Evolutionary conservation across 2,113 vertebrate species (phyloP).

Genomic region (Galemys pyrenaicus): DNA sequence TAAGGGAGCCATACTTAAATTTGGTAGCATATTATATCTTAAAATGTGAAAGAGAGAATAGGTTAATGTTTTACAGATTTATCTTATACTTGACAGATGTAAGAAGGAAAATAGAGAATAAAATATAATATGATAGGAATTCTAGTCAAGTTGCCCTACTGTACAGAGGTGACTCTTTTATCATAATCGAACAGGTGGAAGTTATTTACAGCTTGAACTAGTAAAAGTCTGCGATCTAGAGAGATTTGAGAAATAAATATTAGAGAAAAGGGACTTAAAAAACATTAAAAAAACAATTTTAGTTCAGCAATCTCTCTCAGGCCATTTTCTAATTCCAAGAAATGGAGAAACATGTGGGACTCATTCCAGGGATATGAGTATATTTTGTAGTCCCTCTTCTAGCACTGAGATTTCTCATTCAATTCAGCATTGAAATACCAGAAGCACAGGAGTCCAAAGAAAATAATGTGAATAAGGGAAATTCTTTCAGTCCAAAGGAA

Average conservation of each 20-base stretch:
- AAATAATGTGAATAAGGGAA: not conserved
- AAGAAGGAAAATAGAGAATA: not conserved
- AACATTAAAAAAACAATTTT: not conserved
- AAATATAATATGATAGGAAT: not conserved
- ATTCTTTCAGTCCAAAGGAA: not conserved
- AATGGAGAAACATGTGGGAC: not conserved
- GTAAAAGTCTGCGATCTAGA: not conserved
- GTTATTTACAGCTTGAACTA: not conserved
- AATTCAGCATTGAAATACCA: not conserved
- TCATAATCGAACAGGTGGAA: not conserved
- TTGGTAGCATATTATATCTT: not conserved
- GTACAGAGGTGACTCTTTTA: not conserved
- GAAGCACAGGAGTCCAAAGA: not conserved
- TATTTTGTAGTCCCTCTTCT: not conserved
- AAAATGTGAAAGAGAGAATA: not conserved
- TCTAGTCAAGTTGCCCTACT: not conserved
- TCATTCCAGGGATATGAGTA: not conserved
- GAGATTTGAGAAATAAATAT: not conserved
- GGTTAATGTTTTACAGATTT: not conserved
- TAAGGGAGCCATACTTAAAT: not conserved
- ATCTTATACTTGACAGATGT: not conserved
- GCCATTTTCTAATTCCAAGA: not conserved
- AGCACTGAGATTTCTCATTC: not conserved
- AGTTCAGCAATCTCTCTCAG: not conserved
- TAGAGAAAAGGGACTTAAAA: not conserved